A percentile compares a stretch with the other conserved stretches of the same genome.
These are phyloP conservation scores for Bubo blakistoni DNA, from an alignment of 2,113 vertebrate species.

Conservation along the genomic window DNA sequence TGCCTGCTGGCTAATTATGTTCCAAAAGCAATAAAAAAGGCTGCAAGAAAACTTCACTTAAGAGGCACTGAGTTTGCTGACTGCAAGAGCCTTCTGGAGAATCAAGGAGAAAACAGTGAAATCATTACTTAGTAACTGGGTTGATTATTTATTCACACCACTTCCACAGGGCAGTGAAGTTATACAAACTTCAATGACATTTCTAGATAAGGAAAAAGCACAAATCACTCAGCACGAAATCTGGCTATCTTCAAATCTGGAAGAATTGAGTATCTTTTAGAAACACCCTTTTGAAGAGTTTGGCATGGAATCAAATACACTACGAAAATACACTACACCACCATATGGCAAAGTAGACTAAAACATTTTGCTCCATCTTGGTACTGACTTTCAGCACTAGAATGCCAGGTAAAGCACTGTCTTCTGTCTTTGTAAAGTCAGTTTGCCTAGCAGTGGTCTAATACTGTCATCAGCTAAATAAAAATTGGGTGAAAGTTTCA, in stretches of 20 bases:
- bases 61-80: neutral
- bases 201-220: neutral
- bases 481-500: neutral
- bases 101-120: neutral
- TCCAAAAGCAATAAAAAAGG: conserved; percentile 9
- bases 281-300: neutral
- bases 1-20: neutral
- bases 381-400: neutral
- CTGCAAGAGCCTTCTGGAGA: neutral
- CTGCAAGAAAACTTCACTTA: neutral
- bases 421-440: neutral
- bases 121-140: neutral
- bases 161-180: neutral
- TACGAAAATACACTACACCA: neutral
- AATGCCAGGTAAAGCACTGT: neutral
- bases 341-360: neutral
- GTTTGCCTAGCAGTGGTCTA: neutral
- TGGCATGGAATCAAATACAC: neutral
- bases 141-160: neutral
- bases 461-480: neutral
- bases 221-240: neutral
- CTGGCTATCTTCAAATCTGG: neutral
- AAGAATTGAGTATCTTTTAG: neutral
- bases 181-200: neutral
- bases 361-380: neutral